Percentiles rank a stretch among this genome's conserved stretches.
These are phyloP conservation scores for Marmota monax DNA, from an alignment of 2,113 vertebrate species.

Conservation along the genomic window DNA sequence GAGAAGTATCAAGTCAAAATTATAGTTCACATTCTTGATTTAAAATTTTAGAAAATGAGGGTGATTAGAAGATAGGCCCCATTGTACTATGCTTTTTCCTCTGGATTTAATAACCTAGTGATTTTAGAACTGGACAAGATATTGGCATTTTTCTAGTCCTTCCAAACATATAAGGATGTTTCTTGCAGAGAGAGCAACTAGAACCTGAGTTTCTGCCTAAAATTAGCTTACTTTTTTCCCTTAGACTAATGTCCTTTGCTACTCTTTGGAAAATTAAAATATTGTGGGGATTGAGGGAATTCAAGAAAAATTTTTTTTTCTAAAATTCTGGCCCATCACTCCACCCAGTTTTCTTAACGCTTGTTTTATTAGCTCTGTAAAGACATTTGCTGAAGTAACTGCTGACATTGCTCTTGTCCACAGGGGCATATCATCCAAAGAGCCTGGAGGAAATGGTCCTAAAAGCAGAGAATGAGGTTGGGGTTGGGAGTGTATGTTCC, in stretches of 20 bases:
- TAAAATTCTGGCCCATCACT: background rate
- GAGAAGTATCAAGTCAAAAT: constrained; percentile 4
- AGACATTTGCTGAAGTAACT: background rate
- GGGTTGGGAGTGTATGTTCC: background rate
- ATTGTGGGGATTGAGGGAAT: background rate
- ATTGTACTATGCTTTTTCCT: background rate
- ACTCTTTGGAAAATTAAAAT: constrained; percentile 45
- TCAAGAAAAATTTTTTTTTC: background rate
- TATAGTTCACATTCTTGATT: background rate
- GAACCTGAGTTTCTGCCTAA: background rate
- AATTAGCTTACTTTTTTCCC: background rate
- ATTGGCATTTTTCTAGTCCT: background rate
- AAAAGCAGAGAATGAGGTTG: background rate
- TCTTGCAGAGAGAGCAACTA: background rate
- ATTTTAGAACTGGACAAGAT: background rate
- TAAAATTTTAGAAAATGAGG: background rate
- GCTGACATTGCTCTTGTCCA: background rate
- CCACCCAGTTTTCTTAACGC: background rate
- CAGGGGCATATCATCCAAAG: background rate
- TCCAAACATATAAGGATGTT: background rate
- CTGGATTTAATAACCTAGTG: background rate
- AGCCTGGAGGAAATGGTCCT: background rate
- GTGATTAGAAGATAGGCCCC: background rate
- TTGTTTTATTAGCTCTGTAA: background rate
- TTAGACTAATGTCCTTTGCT: background rate